These are phyloP conservation scores for Psilopogon haemacephalus DNA, from an alignment of 2,113 vertebrate species.

Conservation along the genomic window DNA sequence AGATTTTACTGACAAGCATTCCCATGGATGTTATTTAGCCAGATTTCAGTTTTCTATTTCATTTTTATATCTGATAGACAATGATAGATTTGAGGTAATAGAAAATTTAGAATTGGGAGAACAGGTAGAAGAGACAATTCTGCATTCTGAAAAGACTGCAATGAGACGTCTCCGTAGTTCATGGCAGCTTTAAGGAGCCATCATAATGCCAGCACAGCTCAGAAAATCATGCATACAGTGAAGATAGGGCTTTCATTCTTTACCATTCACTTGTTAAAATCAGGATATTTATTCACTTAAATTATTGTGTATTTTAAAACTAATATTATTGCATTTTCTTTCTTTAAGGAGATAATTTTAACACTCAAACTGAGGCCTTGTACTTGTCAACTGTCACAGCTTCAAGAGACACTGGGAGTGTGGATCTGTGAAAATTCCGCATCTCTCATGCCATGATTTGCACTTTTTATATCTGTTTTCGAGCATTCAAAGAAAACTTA, in stretches of 20 bases:
- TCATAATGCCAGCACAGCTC: background rate
- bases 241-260: background rate
- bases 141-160: background rate
- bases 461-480: constrained; percentile 21
- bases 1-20: background rate
- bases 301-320: background rate
- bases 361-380: background rate
- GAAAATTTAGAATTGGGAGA: background rate
- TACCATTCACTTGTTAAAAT: background rate
- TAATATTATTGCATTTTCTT: background rate
- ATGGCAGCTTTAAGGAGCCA: background rate
- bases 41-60: background rate
- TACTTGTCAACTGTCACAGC: background rate
- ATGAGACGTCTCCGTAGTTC: background rate
- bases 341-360: constrained; percentile 32
- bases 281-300: background rate
- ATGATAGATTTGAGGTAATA: background rate
- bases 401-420: background rate
- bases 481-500: background rate
- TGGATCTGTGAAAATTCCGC: background rate
- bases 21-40: background rate
- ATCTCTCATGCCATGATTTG: background rate
- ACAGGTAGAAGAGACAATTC: background rate
- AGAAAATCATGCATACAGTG: background rate
- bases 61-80: background rate